These are phyloP conservation scores for Erynnis tages DNA, from an alignment of 2,888 invertebrate genomes.

Conservation along the genomic window DNA sequence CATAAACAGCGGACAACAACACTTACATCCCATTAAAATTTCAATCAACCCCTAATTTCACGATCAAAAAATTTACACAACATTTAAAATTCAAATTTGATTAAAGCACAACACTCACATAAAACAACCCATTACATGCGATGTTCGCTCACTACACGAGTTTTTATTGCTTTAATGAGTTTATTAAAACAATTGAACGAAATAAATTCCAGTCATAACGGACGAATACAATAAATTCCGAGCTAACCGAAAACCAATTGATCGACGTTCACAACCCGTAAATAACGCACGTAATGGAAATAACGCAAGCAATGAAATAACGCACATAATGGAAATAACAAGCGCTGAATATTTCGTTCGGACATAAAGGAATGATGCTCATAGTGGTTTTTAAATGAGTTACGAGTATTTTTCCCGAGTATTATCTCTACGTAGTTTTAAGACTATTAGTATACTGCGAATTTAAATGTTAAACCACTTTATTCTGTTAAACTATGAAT, in stretches of 20 bases:
- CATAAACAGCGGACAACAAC: no score
- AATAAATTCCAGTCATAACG: constrained; percentile 1
- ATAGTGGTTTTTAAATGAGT: no score
- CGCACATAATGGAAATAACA: constrained; percentile 15
- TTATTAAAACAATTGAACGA: constrained; percentile 18
- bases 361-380: constrained; percentile 4
- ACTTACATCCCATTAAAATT: no score
- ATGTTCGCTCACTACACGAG: neutral
- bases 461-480: no score
- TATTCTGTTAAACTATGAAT: no score
- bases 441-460: no score
- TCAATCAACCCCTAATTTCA: no score
- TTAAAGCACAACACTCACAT: neutral
- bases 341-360: constrained; percentile 9
- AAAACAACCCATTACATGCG: neutral
- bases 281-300: constrained; percentile 21
- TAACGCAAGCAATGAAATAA: constrained; percentile 26
- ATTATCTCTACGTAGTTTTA: no score
- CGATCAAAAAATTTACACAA: no score
- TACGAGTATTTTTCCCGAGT: no score
- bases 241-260: constrained; percentile 20
- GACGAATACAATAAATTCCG: constrained; percentile 11
- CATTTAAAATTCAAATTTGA: neutral
- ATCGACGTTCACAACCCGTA: constrained; percentile 15
- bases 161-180: constrained; percentile 20